Conservation (phyloP, 1,140 invertebrate genomes). For the Leptoteleia sp. region DNA sequence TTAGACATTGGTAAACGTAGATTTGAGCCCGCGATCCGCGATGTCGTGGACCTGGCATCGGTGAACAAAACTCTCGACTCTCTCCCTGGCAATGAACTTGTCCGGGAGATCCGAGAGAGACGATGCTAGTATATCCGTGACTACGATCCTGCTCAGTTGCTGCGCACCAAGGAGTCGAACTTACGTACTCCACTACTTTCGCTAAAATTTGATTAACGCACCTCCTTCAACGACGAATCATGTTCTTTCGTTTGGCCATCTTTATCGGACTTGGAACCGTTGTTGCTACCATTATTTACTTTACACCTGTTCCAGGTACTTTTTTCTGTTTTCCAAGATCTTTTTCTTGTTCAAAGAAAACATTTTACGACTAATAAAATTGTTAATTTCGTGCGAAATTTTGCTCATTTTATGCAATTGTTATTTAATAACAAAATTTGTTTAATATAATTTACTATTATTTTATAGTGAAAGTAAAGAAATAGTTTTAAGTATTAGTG, state of each 20-base stretch:
- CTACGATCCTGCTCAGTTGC: slow-evolving; percentile 74
- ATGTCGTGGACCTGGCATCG: slow-evolving; percentile 6
- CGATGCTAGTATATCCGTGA: slow-evolving; percentile 74
- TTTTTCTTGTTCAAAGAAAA: too few relatives aligned
- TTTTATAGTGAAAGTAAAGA: too few relatives aligned
- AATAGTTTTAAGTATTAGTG: too few relatives aligned
- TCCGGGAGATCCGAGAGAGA: slow-evolving; percentile 54
- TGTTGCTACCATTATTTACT: slow-evolving; percentile 85
- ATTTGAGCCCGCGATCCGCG: too few relatives aligned
- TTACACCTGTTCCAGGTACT: slow-evolving; percentile 85
- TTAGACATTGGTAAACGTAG: too few relatives aligned
- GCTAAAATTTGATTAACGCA: slow-evolving; percentile 43
- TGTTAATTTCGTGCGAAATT: too few relatives aligned
- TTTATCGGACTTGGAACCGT: slow-evolving; percentile 81
- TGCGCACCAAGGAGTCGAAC: slow-evolving; percentile 34
- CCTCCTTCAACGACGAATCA: slow-evolving; percentile 39
- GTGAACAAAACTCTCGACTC: slow-evolving; percentile 65
- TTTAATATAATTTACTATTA: too few relatives aligned
- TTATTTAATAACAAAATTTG: too few relatives aligned
- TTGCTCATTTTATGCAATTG: too few relatives aligned
- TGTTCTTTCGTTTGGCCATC: slow-evolving; percentile 78
- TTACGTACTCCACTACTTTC: slow-evolving; percentile 48
- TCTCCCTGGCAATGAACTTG: slow-evolving; percentile 80
- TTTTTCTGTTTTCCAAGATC: not conserved
- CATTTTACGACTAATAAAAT: too few relatives aligned